Evolutionary conservation across 2,888 invertebrate genomes (phyloP).

Genomic region (Metellina segmentata): DNA sequence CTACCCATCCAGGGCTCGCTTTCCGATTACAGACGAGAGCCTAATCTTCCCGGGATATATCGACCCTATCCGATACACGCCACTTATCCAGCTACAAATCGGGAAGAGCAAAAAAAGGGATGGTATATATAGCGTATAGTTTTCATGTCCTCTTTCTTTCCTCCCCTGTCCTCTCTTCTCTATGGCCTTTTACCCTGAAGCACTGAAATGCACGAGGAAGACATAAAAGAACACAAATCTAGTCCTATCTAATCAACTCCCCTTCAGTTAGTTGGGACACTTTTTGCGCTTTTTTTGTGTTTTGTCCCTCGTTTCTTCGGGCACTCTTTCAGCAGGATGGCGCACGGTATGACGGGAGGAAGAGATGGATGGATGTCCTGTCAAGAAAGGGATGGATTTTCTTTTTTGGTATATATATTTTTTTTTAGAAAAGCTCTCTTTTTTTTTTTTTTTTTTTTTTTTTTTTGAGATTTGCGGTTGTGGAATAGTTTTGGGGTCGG

Average conservation of each 20-base stretch:
- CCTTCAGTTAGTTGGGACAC: conserved; percentile 31
- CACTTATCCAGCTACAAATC: background rate
- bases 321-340: conserved; percentile 11
- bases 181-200: background rate
- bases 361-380: conserved; percentile 27
- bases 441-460: too few relatives aligned
- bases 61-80: background rate
- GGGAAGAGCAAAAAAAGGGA: background rate
- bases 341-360: background rate
- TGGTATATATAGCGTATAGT: conserved; percentile 19
- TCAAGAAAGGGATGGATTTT: background rate
- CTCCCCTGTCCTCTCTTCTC: background rate
- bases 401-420: background rate
- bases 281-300: conserved; percentile 4
- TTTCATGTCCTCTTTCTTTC: background rate
- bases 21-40: background rate
- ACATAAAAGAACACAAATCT: conserved; percentile 26
- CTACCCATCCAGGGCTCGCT: too few relatives aligned
- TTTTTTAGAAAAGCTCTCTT: background rate
- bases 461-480: too few relatives aligned
- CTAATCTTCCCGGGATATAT: background rate
- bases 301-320: background rate
- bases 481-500: background rate
- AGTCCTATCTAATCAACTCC: conserved; percentile 45
- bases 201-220: background rate